phyloP scores from a whole-genome alignment of 2,797 vertebrate species.

The Macropodus opercularis region DNA sequence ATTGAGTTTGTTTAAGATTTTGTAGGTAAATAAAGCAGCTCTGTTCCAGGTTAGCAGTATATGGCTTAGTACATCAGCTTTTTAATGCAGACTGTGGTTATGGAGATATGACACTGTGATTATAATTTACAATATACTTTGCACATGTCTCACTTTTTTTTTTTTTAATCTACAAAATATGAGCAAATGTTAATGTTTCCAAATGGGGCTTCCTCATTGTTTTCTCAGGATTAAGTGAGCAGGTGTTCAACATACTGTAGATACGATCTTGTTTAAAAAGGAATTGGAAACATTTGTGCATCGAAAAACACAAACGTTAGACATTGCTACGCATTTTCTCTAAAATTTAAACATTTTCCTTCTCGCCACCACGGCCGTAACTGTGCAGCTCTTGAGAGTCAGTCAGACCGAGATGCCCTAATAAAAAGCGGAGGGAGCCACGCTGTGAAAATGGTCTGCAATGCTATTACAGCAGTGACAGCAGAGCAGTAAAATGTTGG shows the following conservation, averaged over 20 bases:
- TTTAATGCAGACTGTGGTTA: no score
- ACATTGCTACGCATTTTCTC: constrained; percentile 6
- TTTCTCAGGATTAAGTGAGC: constrained; percentile 10
- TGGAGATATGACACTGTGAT: not conserved
- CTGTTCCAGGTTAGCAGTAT: not conserved
- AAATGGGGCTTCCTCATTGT: not conserved
- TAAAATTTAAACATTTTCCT: constrained; percentile 6
- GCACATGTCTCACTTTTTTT: not conserved
- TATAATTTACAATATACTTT: not conserved
- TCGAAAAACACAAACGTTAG: constrained; percentile 13
- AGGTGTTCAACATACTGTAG: not conserved
- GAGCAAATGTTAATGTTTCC: not conserved
- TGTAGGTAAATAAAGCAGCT: not conserved
- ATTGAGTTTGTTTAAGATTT: not conserved
- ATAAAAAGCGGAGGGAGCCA: constrained; percentile 19
- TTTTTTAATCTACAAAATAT: not conserved
- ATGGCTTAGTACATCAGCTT: no score
- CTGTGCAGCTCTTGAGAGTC: constrained; percentile 15
- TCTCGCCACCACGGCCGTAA: constrained; percentile 12
- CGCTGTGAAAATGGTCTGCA: constrained; percentile 10
- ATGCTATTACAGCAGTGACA: constrained; percentile 13
- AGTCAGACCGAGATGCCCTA: constrained; percentile 7
- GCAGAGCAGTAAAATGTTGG: constrained; percentile 10
- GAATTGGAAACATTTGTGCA: constrained; percentile 31
- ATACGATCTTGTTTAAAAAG: constrained; percentile 14